Evolutionary conservation across 2,797 vertebrate genomes (phyloP).

Genomic region (Peromyscus melanophrys): DNA sequence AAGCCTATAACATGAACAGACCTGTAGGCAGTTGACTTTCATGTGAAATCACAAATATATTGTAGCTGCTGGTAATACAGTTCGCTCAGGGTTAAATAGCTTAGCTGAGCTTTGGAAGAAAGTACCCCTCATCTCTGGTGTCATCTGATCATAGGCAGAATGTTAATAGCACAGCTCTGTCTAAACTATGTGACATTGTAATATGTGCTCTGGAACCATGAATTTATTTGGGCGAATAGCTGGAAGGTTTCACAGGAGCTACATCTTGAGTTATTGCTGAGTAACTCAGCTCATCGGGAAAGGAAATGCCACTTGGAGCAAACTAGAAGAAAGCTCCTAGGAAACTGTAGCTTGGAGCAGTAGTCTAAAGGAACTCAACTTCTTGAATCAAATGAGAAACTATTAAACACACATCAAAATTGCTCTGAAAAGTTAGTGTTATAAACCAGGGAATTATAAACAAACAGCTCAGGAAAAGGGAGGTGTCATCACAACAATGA

Average conservation of each 20-base stretch:
- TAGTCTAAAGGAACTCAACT: slow-evolving; percentile 41
- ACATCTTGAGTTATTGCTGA: background rate
- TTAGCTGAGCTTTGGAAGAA: slow-evolving; percentile 43
- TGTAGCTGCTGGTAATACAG: background rate
- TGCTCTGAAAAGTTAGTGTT: slow-evolving; percentile 63
- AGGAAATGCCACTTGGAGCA: slow-evolving; percentile 18
- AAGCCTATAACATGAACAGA: background rate
- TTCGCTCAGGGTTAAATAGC: slow-evolving; percentile 27
- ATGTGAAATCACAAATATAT: slow-evolving; percentile 19
- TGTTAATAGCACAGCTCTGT: background rate
- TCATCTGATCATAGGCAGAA: background rate
- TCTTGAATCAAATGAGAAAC: slow-evolving; percentile 68
- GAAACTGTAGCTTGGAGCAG: slow-evolving; percentile 3
- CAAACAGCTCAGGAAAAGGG: slow-evolving; percentile 36
- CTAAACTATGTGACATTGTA: slow-evolving; percentile 23
- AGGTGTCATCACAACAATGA: background rate
- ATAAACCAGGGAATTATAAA: slow-evolving; percentile 20
- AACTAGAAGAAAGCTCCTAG: slow-evolving; percentile 49
- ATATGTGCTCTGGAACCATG: background rate
- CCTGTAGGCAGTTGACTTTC: slow-evolving; percentile 29
- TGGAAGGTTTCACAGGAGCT: slow-evolving; percentile 41
- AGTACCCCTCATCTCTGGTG: background rate
- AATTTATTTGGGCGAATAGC: background rate
- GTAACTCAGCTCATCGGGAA: background rate
- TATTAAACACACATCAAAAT: slow-evolving; percentile 1